These are phyloP conservation scores for Montifringilla adamsi DNA, from an alignment of 2,113 vertebrate genomes.

Conservation along the genomic window DNA sequence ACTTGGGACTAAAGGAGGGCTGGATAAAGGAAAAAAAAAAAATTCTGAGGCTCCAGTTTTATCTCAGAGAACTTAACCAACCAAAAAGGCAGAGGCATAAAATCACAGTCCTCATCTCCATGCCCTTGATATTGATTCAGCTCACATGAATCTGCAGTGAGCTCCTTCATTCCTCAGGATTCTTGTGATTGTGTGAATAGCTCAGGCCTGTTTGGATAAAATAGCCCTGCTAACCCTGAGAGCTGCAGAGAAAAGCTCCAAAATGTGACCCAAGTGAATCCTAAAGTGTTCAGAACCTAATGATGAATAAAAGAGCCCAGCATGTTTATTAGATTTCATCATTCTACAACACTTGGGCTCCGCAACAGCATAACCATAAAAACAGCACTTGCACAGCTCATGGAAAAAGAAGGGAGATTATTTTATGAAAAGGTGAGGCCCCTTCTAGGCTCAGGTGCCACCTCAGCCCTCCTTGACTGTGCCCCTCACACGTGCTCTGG, in stretches of 20 bases:
- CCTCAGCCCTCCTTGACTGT: background rate
- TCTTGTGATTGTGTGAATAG: background rate
- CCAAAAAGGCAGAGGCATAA: background rate
- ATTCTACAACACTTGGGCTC: background rate
- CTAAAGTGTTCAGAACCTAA: background rate
- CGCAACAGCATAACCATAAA: background rate
- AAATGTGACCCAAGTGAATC: slow-evolving; percentile 12
- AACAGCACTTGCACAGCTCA: background rate
- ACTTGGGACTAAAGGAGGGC: background rate
- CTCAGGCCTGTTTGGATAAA: background rate
- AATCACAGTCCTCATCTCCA: background rate
- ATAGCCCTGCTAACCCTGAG: background rate
- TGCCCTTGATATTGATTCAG: slow-evolving; percentile 1
- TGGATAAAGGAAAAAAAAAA: background rate
- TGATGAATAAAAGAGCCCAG: background rate
- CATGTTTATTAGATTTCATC: background rate
- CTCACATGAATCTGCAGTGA: background rate
- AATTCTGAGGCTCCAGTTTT: background rate
- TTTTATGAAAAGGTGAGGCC: background rate
- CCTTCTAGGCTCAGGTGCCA: background rate
- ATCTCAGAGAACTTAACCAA: background rate
- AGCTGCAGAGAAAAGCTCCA: background rate
- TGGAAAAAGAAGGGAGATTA: background rate
- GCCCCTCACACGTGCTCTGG: background rate
- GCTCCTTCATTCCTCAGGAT: background rate